Evolutionary conservation across 1,140 invertebrate species (phyloP).

Genomic region (Globodera rostochiensis): DNA sequence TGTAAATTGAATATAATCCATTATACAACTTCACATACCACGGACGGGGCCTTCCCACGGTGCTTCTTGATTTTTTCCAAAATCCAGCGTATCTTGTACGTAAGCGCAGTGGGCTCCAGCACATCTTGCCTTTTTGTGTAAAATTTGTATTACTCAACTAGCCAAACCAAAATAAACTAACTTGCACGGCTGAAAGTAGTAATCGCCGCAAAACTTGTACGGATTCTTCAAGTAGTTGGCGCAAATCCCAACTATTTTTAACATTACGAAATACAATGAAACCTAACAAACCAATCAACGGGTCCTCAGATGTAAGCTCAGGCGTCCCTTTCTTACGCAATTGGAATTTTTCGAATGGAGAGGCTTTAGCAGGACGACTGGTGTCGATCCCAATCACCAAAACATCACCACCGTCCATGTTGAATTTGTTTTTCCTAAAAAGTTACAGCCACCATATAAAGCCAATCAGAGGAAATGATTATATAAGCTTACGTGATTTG

Average conservation of each 20-base stretch:
- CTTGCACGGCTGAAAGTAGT: constrained; percentile 23
- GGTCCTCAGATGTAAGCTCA: constrained; percentile 20
- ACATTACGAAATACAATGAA: neutral
- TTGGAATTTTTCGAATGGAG: constrained; percentile 23
- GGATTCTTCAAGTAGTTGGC: constrained; percentile 30
- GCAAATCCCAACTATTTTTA: constrained; percentile 34
- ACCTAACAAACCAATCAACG: constrained; percentile 18
- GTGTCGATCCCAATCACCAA: constrained; percentile 34
- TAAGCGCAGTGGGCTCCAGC: constrained; percentile 3
- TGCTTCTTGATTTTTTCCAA: neutral
- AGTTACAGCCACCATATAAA: neutral
- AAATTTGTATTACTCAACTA: neutral
- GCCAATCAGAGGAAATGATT: too few species aligned
- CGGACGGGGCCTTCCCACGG: neutral
- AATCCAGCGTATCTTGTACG: constrained; percentile 7
- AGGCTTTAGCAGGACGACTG: constrained; percentile 19
- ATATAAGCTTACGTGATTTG: neutral
- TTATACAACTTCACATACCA: neutral
- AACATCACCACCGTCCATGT: constrained; percentile 22
- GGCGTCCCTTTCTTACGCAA: constrained; percentile 7
- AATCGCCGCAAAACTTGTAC: constrained; percentile 30
- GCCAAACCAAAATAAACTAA: neutral
- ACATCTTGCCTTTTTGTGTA: neutral
- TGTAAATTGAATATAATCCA: neutral
- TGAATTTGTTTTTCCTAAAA: constrained; percentile 35